A percentile compares a stretch with the other conserved stretches of the same genome.
Conservation (phyloP, 2,797 vertebrate species). For the Gobio occitaniae region DNA sequence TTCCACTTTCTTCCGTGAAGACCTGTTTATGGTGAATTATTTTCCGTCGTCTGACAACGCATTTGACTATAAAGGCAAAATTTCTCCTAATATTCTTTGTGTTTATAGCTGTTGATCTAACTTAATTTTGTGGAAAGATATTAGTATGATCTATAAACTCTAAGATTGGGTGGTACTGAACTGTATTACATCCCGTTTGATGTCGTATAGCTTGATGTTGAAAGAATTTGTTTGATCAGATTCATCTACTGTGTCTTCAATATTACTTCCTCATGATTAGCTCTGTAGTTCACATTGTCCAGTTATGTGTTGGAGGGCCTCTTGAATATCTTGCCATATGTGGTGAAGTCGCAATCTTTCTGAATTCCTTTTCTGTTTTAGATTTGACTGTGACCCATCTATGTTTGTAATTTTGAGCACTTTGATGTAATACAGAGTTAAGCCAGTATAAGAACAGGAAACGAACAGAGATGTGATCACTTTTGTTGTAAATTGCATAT, state of each 20-base stretch:
- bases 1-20: not conserved
- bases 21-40: not conserved
- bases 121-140: not conserved
- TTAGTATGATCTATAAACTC: not conserved
- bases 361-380: conserved; percentile 23
- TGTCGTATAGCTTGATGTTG: not conserved
- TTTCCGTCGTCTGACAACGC: not conserved
- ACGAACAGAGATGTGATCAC: not conserved
- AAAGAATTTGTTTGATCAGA: not conserved
- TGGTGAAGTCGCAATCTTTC: conserved; percentile 7
- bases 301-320: not conserved
- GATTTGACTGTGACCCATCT: conserved; percentile 17
- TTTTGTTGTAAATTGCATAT: not conserved
- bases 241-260: not conserved
- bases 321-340: conserved; percentile 19
- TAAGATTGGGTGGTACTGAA: not conserved
- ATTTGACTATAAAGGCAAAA: not conserved
- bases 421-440: conserved; percentile 13
- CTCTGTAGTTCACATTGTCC: not conserved
- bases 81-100: conserved; percentile 4
- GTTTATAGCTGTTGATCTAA: not conserved
- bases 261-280: not conserved
- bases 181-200: not conserved
- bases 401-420: conserved; percentile 23
- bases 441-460: not conserved